Conservation (phyloP, 2,113 vertebrate species). For the Psittacula cyanocephala region DNA sequence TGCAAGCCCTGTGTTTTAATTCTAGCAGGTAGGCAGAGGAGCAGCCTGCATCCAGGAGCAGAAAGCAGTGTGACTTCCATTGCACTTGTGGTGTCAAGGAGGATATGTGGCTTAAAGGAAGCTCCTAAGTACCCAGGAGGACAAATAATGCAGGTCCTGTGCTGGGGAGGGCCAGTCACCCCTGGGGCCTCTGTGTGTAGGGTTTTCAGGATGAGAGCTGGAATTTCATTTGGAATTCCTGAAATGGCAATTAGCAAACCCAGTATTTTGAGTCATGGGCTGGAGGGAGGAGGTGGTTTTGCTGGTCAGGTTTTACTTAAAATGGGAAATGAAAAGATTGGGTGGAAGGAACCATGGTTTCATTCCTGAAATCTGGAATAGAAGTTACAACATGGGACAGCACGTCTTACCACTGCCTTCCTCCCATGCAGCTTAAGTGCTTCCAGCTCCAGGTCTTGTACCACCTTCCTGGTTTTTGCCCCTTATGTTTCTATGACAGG, state of each 20-base stretch:
- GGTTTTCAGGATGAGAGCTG: background rate
- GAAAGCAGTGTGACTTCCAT: rapidly evolving
- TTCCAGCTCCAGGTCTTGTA: background rate
- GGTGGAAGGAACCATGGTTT: background rate
- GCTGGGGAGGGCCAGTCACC: background rate
- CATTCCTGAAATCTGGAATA: background rate
- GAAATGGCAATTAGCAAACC: background rate
- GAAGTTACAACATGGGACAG: background rate
- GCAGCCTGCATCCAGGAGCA: background rate
- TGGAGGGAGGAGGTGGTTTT: background rate
- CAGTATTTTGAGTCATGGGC: background rate
- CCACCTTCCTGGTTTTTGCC: background rate
- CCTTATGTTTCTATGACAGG: rapidly evolving
- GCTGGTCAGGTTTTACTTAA: background rate
- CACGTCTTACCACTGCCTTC: background rate
- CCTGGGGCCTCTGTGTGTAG: background rate
- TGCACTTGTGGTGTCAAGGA: background rate
- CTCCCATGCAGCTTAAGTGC: background rate
- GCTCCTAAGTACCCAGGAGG: background rate
- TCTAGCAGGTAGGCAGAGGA: background rate
- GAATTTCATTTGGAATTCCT: background rate
- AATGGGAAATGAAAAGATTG: background rate
- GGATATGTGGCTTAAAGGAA: rapidly evolving
- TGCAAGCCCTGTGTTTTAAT: background rate
- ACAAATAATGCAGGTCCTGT: background rate